phyloP scores from a whole-genome alignment of 2,113 vertebrate genomes.

The Percopsis transmontana region DNA sequence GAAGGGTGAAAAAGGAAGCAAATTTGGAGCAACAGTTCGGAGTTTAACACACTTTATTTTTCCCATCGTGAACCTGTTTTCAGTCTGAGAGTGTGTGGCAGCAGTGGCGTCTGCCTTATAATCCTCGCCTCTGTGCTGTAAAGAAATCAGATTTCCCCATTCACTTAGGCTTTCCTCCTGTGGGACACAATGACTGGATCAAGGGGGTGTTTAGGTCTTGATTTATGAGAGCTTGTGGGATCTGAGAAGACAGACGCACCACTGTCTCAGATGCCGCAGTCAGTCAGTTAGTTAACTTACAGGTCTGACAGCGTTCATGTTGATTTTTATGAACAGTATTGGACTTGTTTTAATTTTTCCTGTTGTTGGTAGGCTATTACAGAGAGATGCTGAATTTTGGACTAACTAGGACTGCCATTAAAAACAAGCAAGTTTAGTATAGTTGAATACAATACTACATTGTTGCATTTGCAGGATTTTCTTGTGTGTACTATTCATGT shows the following conservation, averaged over 20 bases:
- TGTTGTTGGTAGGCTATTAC: conserved; percentile 39
- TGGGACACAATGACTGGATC: conserved; percentile 77
- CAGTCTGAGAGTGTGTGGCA: conserved; percentile 45
- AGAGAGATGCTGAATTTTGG: conserved; percentile 43
- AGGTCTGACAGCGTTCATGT: conserved; percentile 69
- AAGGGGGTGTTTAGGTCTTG: conserved; percentile 79
- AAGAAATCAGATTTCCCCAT: conserved; percentile 73
- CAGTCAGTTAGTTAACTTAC: conserved; percentile 71
- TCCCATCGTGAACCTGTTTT: conserved; percentile 51
- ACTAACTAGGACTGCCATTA: conserved; percentile 37
- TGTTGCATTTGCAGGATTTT: conserved; percentile 25
- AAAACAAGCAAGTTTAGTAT: conserved; percentile 35
- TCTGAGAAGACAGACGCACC: conserved; percentile 66
- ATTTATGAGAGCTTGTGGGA: conserved; percentile 79
- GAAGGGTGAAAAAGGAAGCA: not conserved
- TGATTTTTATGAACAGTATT: conserved; percentile 57
- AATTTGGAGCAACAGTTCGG: too few relatives aligned
- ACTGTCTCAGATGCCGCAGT: conserved; percentile 71
- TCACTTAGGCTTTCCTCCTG: conserved; percentile 72
- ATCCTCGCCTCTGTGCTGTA: conserved; percentile 66
- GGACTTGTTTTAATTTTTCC: conserved; percentile 54
- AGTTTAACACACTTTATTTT: not conserved
- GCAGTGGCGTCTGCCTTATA: conserved; percentile 62
- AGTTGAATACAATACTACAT: conserved; percentile 27
- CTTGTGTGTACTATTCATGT: conserved; percentile 20